Evolutionary conservation across 92 coral and sea anemone species (phyloP), one percentile per base, ranked within the genome.

Genomic region (Palythoa grandiflora): DNA sequence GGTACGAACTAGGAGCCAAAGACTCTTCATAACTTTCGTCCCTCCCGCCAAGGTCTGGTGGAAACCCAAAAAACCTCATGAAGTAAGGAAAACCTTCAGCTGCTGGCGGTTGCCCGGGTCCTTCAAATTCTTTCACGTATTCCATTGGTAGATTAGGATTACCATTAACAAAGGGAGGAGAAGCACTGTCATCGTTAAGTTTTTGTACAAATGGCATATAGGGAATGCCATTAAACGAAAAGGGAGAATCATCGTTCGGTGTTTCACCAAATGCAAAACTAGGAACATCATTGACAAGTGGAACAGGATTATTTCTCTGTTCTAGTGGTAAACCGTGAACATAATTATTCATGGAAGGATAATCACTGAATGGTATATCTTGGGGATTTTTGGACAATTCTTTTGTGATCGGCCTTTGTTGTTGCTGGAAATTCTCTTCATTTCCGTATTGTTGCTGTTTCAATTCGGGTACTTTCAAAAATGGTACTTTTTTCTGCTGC

Each of bases 341-440:
- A 8, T 39, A 55, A 2, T 47, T 65, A 63, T 48, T 71, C 15
- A 66, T 70, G 1, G 40, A 47, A 13, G 86, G 60, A 20, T 68
- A 15, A 5, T 52, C 86, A 7, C 35, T 44, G 5, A 81, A 81
- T 6, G 71, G 7, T 5, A 81, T 65, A 47, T 65, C 86, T 53
- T 81, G 86, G n/a, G 86, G 14, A n/a, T 66, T 81, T 81, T 71
- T 66, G 5, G 75, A 51, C 13, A 65, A 10, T 36, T 81, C 75
- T 71, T 81, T 40, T 3, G 48, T 9, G 52, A 81, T 20, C 3
- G 47, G 61, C 17, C 36, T 17, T 19, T 38, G 84, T 51, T 79
- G n/a, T 44, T 39, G 51, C 37, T 17, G 84, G 12, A 39, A 51
- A 2, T 40, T 51, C 9, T 44, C 55, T 44, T 77, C 68, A 11